Conservation (phyloP, 2,113 vertebrate species). For the Sinocyclocheilus grahami region DNA sequence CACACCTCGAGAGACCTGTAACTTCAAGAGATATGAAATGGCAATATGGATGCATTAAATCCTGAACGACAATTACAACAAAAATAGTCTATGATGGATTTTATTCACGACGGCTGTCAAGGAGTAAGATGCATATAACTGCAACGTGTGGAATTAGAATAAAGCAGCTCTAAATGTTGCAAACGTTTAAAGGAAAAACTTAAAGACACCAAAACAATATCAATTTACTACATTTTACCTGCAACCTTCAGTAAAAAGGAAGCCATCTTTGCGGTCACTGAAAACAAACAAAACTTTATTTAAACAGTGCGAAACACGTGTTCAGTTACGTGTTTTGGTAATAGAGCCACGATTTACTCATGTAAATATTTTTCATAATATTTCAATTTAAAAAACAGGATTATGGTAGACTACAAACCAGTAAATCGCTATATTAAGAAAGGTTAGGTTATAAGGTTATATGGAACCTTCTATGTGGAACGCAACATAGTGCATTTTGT, state of each 20-base stretch:
- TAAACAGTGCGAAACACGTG: neutral
- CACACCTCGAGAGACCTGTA: conserved; percentile 74
- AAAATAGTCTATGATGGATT: neutral
- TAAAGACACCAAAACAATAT: neutral
- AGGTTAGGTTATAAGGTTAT: neutral
- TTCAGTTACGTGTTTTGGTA: neutral
- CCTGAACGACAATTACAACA: too few species aligned
- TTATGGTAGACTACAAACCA: neutral
- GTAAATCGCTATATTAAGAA: neutral
- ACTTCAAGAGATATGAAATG: conserved; percentile 53
- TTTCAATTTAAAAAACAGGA: neutral
- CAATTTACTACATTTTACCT: conserved; percentile 59
- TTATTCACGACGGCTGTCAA: neutral
- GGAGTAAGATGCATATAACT: neutral
- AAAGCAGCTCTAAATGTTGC: neutral
- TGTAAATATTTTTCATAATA: neutral
- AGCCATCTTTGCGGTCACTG: conserved; percentile 72
- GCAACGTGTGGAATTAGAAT: too few species aligned
- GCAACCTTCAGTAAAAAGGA: conserved; percentile 74
- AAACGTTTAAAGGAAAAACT: neutral
- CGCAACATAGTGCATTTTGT: conserved; percentile 24
- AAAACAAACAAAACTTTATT: conserved; percentile 43
- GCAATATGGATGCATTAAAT: neutral
- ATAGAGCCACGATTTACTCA: neutral
- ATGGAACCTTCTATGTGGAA: conserved; percentile 35